These are phyloP conservation scores for Pseudeuparius sepicola DNA, from an alignment of 2,888 invertebrate species.

Conservation along the genomic window DNA sequence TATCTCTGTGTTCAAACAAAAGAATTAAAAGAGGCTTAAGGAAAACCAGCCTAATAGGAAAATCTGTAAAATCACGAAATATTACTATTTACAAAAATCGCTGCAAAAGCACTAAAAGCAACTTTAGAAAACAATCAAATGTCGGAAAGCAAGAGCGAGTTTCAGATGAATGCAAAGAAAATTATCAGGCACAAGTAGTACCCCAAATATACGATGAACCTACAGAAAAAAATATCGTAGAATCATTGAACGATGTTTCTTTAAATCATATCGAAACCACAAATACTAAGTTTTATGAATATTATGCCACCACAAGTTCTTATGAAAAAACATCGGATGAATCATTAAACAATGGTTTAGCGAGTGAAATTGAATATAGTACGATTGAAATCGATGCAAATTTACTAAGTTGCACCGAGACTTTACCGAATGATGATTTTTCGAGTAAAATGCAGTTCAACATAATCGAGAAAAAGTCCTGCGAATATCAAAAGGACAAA, in stretches of 20 bases:
- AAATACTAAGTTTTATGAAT: constrained; percentile 27
- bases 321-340: constrained; percentile 24
- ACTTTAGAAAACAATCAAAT: no score
- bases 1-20: constrained; percentile 30
- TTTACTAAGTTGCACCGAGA: constrained; percentile 28
- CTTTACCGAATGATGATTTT: constrained; percentile 24
- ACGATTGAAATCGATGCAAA: constrained; percentile 33
- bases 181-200: constrained; percentile 36
- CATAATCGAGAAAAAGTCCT: constrained; percentile 30
- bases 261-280: no score
- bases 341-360: no score
- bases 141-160: no score
- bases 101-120: constrained; percentile 23
- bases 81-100: no score
- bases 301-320: constrained; percentile 26
- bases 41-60: constrained; percentile 31
- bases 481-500: constrained; percentile 30
- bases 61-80: no score
- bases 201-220: constrained; percentile 32
- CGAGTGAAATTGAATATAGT: constrained; percentile 30
- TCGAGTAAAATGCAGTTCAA: constrained; percentile 31
- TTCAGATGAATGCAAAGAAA: constrained; percentile 35
- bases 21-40: constrained; percentile 25
- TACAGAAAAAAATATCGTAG: constrained; percentile 19
- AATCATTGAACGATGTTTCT: constrained; percentile 17